phyloP scores from a whole-genome alignment of 2,888 invertebrate genomes.

The Diaprepes abbreviatus region DNA sequence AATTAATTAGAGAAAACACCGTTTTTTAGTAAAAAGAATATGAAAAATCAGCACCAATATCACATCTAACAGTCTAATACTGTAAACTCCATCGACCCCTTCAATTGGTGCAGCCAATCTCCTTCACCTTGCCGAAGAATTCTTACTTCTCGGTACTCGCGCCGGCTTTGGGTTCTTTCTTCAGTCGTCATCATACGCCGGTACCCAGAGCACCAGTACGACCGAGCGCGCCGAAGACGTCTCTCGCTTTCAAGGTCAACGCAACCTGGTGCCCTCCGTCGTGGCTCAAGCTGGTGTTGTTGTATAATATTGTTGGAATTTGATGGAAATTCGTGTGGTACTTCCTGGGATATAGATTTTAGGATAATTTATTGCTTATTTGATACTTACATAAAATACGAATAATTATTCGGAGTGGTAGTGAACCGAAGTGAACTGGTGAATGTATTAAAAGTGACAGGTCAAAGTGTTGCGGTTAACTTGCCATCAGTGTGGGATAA shows the following conservation, averaged over 20 bases:
- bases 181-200: conserved; percentile 47
- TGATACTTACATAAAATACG: background rate
- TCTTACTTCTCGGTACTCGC: conserved; percentile 36
- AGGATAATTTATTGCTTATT: background rate
- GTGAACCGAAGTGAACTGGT: conserved; percentile 1
- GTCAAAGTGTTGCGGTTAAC: conserved; percentile 9
- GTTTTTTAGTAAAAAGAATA: no score
- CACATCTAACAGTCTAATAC: background rate
- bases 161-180: conserved; percentile 43
- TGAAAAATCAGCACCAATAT: conserved; percentile 15
- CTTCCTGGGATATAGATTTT: background rate
- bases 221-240: conserved; percentile 33
- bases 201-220: conserved; percentile 35
- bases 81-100: background rate
- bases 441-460: conserved; percentile 19
- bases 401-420: background rate
- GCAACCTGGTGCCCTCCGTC: conserved; percentile 48
- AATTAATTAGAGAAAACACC: no score
- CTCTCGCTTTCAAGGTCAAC: conserved; percentile 48
- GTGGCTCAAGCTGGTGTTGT: conserved; percentile 26
- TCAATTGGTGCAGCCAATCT: conserved; percentile 34
- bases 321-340: conserved; percentile 17
- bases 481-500: background rate
- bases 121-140: conserved; percentile 37
- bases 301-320: conserved; percentile 27